A percentile compares a stretch with the other conserved stretches of the same genome.
phyloP scores from a whole-genome alignment of 2,797 vertebrate genomes.

The Liasis olivaceus region DNA sequence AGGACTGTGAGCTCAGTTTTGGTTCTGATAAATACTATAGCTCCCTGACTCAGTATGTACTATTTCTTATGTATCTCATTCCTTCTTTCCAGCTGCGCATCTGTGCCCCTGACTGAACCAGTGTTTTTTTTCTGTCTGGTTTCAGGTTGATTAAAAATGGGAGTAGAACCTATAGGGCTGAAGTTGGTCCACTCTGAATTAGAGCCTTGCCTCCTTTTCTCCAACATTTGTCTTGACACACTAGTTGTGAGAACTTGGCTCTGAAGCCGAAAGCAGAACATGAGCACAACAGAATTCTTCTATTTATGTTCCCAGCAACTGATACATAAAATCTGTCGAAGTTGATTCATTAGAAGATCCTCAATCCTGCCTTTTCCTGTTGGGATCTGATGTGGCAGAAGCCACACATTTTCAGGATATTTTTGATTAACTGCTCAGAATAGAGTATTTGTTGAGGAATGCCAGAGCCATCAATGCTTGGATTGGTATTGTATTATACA shows the following conservation, averaged over 20 bases:
- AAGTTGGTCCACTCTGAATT: neutral
- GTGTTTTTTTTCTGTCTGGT: neutral
- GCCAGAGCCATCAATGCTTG: neutral
- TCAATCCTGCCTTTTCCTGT: neutral
- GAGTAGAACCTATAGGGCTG: neutral
- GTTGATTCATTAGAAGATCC: neutral
- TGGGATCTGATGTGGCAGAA: neutral
- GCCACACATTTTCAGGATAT: neutral
- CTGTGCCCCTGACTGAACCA: neutral
- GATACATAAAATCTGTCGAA: too few relatives aligned
- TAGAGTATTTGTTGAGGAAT: neutral
- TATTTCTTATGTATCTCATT: neutral
- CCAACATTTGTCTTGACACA: neutral
- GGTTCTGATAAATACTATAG: neutral
- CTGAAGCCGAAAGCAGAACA: neutral
- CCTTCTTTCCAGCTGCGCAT: too few relatives aligned
- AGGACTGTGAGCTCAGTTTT: neutral
- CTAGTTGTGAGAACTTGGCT: neutral
- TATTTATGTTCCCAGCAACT: neutral
- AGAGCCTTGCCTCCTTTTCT: neutral
- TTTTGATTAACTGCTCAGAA: conserved; percentile 6
- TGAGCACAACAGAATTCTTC: neutral
- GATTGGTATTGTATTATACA: neutral
- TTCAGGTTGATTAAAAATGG: neutral
- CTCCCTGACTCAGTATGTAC: neutral